Conservation (phyloP, 2,888 invertebrate species). For the Mesorhabditis spiculigera region DNA sequence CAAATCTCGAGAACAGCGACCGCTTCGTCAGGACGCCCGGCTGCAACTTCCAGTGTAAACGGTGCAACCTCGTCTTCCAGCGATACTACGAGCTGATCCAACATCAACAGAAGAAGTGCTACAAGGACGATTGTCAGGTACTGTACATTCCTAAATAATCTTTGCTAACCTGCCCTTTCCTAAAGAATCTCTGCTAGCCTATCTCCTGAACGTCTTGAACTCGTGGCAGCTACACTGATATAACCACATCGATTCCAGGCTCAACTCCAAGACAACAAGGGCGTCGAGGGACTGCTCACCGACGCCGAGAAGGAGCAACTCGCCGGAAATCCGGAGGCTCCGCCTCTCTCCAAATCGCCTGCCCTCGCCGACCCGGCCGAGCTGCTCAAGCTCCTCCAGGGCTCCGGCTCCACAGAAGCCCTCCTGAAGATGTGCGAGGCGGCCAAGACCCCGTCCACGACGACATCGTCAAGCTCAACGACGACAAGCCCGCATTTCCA, state of each 20-base stretch:
- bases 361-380: conserved; percentile 35
- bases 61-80: conserved; percentile 92
- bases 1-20: conserved; percentile 71
- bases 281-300: conserved; percentile 41
- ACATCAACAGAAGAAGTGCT: conserved; percentile 97
- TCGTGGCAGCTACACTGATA: not conserved
- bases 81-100: conserved; percentile 95
- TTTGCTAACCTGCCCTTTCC: too few species aligned
- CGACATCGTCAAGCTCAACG: conserved; percentile 9
- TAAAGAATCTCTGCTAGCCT: too few species aligned
- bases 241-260: conserved; percentile 16
- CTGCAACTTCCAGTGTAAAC: conserved; percentile 72
- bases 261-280: conserved; percentile 31
- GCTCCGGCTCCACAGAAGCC: conserved; percentile 37
- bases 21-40: conserved; percentile 89
- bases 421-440: conserved; percentile 30
- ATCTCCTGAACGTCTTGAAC: too few species aligned
- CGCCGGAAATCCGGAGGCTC: conserved; percentile 17
- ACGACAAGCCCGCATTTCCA: conserved; percentile 69
- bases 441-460: conserved; percentile 9
- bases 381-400: conserved; percentile 40
- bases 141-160: too few species aligned
- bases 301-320: conserved; percentile 43
- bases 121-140: conserved; percentile 60
- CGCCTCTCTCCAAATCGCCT: conserved; percentile 13